Conservation (phyloP, 2,888 invertebrate species). For the Kryphioiulus occultus region DNA sequence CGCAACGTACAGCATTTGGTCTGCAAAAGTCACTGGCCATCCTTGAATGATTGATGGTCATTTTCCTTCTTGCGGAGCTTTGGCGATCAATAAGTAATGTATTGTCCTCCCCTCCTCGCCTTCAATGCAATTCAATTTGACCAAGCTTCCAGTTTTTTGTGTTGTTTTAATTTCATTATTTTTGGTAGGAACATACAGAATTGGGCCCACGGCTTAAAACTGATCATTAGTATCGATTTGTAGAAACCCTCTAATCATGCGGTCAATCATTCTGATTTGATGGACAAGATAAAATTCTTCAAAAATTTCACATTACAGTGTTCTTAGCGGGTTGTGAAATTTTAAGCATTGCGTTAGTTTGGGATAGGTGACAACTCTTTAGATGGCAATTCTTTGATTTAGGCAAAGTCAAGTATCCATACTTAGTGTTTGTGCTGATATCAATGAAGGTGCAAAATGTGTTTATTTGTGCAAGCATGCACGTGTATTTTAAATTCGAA, state of each 20-base stretch:
- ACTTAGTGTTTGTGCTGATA: too few relatives aligned
- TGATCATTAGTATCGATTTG: not conserved
- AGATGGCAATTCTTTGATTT: too few relatives aligned
- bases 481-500: too few relatives aligned
- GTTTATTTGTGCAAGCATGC: too few relatives aligned
- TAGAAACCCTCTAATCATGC: not conserved
- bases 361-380: not conserved
- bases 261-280: slow-evolving; percentile 26
- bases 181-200: slow-evolving; percentile 6
- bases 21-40: slow-evolving; percentile 12
- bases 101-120: not conserved
- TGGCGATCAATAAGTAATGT: not conserved
- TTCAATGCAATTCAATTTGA: not conserved
- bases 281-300: not conserved
- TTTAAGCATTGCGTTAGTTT: not conserved
- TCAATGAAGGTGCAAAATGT: too few relatives aligned
- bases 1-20: not conserved
- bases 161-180: slow-evolving; percentile 41
- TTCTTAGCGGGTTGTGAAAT: not conserved
- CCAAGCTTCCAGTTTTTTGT: not conserved
- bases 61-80: slow-evolving; percentile 25
- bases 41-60: slow-evolving; percentile 38
- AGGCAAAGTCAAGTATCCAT: too few relatives aligned
- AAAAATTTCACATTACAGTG: not conserved
- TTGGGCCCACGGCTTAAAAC: not conserved